Percentiles rank a stretch among this genome's conserved stretches.
Conservation (phyloP, 1,140 invertebrate genomes). For the Bilobella aurantiaca region DNA sequence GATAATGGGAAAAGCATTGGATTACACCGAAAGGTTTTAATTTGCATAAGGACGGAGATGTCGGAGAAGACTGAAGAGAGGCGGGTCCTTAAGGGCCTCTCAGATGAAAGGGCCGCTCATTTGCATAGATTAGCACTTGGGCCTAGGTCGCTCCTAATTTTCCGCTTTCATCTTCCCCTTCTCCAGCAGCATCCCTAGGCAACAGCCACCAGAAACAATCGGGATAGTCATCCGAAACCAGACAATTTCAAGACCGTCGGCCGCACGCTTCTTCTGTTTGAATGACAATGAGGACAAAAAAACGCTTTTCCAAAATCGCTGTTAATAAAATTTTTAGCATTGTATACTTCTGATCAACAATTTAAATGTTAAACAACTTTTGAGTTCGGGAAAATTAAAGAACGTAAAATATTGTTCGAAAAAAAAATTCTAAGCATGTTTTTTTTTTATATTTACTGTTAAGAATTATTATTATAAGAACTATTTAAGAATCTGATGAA, state of each 20-base stretch:
- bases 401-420: too few relatives aligned
- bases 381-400: too few relatives aligned
- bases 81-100: background rate
- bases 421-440: too few relatives aligned
- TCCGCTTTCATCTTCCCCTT: constrained; percentile 30
- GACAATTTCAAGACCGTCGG: background rate
- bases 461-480: too few relatives aligned
- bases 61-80: background rate
- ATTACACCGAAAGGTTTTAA: background rate
- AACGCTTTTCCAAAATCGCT: background rate
- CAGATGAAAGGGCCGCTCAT: constrained; percentile 15
- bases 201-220: background rate
- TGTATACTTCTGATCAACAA: too few relatives aligned
- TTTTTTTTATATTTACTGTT: too few relatives aligned
- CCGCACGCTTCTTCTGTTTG: background rate
- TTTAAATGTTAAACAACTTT: too few relatives aligned
- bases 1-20: background rate
- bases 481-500: too few relatives aligned
- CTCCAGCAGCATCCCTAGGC: background rate
- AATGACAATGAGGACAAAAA: constrained; percentile 11
- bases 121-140: constrained; percentile 35
- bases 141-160: constrained; percentile 33
- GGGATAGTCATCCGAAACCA: background rate
- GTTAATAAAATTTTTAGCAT: too few relatives aligned
- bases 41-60: background rate